A percentile compares a stretch with the other conserved stretches of the same genome.
Evolutionary conservation across 2,113 vertebrate species (phyloP).

Genomic region (Carettochelys insculpta): DNA sequence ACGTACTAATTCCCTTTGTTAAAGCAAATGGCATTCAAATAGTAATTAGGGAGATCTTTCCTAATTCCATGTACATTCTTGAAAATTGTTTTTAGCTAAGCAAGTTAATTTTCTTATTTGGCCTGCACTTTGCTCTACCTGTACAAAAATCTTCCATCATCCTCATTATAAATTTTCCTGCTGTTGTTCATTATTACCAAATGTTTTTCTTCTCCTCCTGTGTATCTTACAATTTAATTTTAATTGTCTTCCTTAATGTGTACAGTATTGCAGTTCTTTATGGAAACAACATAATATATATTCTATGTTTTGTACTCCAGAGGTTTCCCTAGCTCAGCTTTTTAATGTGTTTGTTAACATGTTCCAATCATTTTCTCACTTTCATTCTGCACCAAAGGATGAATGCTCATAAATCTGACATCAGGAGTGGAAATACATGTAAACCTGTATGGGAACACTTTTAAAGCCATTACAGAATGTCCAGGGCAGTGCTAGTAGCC

Average conservation of each 20-base stretch:
- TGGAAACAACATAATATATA: not conserved
- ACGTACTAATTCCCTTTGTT: not conserved
- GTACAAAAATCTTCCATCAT: not conserved
- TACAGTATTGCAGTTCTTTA: not conserved
- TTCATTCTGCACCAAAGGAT: too few species aligned
- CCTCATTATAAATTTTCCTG: not conserved
- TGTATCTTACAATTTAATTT: not conserved
- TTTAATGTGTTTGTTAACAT: not conserved
- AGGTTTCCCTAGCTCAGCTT: not conserved
- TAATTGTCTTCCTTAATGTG: not conserved
- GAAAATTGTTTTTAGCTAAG: constrained; percentile 8
- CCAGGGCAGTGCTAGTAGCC: too few species aligned
- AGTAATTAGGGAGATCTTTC: constrained; percentile 1
- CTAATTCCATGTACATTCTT: constrained; percentile 12
- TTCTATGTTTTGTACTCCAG: not conserved
- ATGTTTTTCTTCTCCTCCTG: not conserved
- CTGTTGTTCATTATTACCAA: not conserved
- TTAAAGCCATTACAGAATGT: too few species aligned
- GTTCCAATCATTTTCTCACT: not conserved
- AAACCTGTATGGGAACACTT: too few species aligned
- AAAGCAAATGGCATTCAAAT: constrained; percentile 22
- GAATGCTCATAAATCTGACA: too few species aligned
- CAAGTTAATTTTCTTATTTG: not conserved
- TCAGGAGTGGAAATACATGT: too few species aligned
- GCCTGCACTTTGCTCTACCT: not conserved